A percentile compares a stretch with the other conserved stretches of the same genome.
Conservation (phyloP, 2,113 vertebrate species). For the Rhodinocichla rosea region DNA sequence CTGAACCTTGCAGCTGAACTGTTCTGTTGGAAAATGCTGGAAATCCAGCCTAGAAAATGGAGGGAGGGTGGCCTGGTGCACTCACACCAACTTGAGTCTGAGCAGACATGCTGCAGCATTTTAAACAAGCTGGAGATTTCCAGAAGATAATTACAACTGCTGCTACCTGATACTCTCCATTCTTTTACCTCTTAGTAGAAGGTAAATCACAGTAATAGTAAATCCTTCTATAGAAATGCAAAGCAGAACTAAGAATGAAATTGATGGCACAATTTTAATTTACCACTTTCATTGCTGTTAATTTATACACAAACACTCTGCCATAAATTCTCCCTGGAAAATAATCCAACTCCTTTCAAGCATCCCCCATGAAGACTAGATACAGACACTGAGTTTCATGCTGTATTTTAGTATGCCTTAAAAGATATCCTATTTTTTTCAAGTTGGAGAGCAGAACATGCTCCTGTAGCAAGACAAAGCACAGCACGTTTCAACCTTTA, state of each 20-base stretch:
- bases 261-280: slow-evolving; percentile 60
- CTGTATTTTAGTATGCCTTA: background rate
- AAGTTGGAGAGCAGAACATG: background rate
- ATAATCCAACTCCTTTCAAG: slow-evolving; percentile 51
- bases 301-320: slow-evolving; percentile 59
- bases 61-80: background rate
- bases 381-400: slow-evolving; percentile 23
- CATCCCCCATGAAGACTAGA: background rate
- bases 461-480: background rate
- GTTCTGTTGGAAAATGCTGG: background rate
- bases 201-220: slow-evolving; percentile 62
- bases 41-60: background rate
- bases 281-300: slow-evolving; percentile 56
- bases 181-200: slow-evolving; percentile 22
- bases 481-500: background rate
- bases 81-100: background rate
- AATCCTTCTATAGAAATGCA: slow-evolving; percentile 66
- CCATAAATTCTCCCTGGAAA: slow-evolving; percentile 46
- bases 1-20: background rate
- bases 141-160: background rate
- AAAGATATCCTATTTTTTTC: background rate
- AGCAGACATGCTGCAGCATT: background rate
- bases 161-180: background rate
- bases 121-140: background rate
- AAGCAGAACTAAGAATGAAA: slow-evolving; percentile 70